Base-by-base conservation (phyloP, 2,797 vertebrate species). In the Neosilurus mollespiculum region DNA sequence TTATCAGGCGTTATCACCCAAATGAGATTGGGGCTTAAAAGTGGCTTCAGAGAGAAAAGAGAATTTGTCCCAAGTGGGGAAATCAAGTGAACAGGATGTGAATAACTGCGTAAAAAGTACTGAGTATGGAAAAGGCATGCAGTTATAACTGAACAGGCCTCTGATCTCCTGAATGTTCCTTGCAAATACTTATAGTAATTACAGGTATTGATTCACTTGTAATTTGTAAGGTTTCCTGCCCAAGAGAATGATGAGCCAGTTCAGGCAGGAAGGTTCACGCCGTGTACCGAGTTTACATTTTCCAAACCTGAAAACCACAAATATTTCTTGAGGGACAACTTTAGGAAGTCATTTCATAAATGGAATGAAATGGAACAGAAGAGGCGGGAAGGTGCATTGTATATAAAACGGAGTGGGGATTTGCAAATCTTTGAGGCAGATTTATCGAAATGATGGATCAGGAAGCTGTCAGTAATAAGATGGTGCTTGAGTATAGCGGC, bases 381-480 rank as follows among this genome's bases (percentile, higher is more conserved):
- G 18, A 15, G 8, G 15, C 18, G 20, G 67, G 80, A 82, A 67
- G 77, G 62, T 77, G 76, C 43, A 66, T 59, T 64, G 78, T 70
- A n/a, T 81, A 82, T 81, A 82, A 80, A 85, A 81, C 18, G 51
- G 79, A 53, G 26, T 16, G 15, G 53, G 49, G 67, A 76, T 70
- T 43, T 53, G 51, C 56, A n/a, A 37, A 22, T 30, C 26, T n/a
- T 59, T 61, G 30, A 77, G 54, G 20, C 26, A 9, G 56, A 77
- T 26, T 73, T 65, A 81, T 82, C 81, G 73, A 58, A 85, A 83
- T 81, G 66, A 84, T 81, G 81, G 73, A 86, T 81, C 34, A 78
- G 58, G 59, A 81, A 67, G 22, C 83, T 87, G 80, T 53, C 81
- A 75, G 70, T 88, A 81, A 83, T 53, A 59, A 30, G 71, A 80